phyloP scores from a whole-genome alignment of 2,113 vertebrate species.

The Sminthopsis crassicaudata region DNA sequence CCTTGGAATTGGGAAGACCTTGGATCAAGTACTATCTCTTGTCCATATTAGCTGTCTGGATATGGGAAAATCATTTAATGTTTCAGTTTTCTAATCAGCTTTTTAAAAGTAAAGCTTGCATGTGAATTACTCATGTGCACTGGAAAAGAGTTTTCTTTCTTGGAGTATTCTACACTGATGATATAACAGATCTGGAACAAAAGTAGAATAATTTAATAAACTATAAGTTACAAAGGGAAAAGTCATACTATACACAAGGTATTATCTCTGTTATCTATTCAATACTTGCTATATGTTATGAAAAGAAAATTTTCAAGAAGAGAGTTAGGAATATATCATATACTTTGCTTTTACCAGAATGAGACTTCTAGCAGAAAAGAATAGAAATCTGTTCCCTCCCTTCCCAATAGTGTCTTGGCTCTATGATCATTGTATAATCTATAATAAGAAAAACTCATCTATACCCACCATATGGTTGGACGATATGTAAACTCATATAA shows the following conservation, averaged over 20 bases:
- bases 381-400: not conserved
- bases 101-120: too few relatives aligned
- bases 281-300: not conserved
- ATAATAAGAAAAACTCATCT: conserved; percentile 1
- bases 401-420: not conserved
- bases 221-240: not conserved
- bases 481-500: not conserved
- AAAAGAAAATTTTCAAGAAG: not conserved
- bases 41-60: too few relatives aligned
- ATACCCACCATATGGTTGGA: not conserved
- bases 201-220: not conserved
- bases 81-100: too few relatives aligned
- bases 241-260: not conserved
- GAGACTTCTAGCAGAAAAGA: not conserved
- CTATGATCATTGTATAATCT: not conserved
- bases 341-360: not conserved
- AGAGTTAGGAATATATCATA: not conserved
- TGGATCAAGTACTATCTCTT: too few relatives aligned
- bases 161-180: too few relatives aligned
- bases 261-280: not conserved
- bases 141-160: too few relatives aligned
- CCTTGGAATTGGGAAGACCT: too few relatives aligned
- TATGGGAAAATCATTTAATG: too few relatives aligned
- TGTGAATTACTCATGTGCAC: too few relatives aligned
- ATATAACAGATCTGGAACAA: not conserved